phyloP scores from a whole-genome alignment of 2,797 vertebrate species.

The Aldrovandia affinis region DNA sequence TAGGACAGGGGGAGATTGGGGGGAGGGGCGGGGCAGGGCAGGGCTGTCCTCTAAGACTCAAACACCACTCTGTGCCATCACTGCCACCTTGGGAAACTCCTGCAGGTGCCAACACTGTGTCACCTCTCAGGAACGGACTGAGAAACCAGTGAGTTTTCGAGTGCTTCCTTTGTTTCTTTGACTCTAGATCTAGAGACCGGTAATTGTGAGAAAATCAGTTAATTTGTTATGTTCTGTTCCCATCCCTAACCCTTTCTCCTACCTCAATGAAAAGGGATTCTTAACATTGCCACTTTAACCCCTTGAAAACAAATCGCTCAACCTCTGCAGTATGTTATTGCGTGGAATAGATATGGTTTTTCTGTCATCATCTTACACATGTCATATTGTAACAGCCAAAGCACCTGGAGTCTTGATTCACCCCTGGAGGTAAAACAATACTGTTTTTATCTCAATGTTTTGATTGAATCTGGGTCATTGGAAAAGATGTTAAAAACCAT shows the following conservation, averaged over 20 bases:
- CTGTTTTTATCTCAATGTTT: neutral
- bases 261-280: conserved; percentile 68
- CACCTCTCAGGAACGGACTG: conserved; percentile 32
- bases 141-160: neutral
- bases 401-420: neutral
- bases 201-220: neutral
- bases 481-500: neutral
- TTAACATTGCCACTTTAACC: conserved; percentile 30
- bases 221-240: neutral
- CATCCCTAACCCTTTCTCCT: conserved; percentile 47
- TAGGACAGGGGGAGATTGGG: neutral
- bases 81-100: neutral
- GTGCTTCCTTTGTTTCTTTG: neutral
- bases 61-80: conserved; percentile 9
- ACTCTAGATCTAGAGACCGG: neutral
- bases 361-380: neutral
- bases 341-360: neutral
- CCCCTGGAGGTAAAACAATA: neutral
- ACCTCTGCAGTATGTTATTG: neutral
- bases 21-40: neutral
- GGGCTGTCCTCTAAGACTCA: neutral
- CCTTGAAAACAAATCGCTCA: neutral
- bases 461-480: neutral
- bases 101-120: conserved; percentile 54
- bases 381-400: neutral